phyloP scores from a whole-genome alignment of 2,888 invertebrate genomes.

The Drosophila nr. perissopoda region DNA sequence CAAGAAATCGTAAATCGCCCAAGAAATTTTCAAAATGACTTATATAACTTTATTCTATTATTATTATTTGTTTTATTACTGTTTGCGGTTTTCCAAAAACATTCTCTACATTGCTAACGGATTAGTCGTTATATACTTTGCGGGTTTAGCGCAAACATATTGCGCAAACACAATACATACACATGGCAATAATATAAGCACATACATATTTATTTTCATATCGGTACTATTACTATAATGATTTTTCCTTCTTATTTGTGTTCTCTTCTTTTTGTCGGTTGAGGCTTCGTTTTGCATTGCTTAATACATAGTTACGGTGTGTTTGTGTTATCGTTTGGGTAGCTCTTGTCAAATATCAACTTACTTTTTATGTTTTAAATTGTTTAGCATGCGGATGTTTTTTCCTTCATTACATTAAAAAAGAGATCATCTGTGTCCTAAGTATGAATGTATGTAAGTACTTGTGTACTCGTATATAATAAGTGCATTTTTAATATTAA shows the following conservation, averaged over 20 bases:
- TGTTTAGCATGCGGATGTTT: conserved; percentile 26
- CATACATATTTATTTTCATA: conserved; percentile 20
- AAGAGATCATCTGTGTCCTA: conserved; percentile 32
- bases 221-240: conserved; percentile 32
- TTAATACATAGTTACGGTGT: conserved; percentile 62
- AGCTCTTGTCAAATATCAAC: conserved; percentile 45
- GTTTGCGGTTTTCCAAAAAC: conserved; percentile 67
- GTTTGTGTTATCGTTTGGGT: conserved; percentile 25
- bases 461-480: conserved; percentile 40
- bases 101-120: conserved; percentile 66
- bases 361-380: conserved; percentile 27
- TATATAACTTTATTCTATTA: conserved; percentile 60
- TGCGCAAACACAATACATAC: conserved; percentile 42
- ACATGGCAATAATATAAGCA: conserved; percentile 52
- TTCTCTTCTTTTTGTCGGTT: conserved; percentile 5
- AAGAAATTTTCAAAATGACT: conserved; percentile 16
- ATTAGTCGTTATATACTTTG: conserved; percentile 58
- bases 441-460: conserved; percentile 15
- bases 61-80: conserved; percentile 45
- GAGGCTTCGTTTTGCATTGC: conserved; percentile 64
- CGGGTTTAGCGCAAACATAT: conserved; percentile 32
- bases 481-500: conserved; percentile 49
- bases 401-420: conserved; percentile 28
- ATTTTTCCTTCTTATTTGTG: background rate
- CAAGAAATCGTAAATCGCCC: conserved; percentile 2